These are phyloP conservation scores for Dromococcyx pavoninus DNA, from an alignment of 2,797 vertebrate genomes.

Conservation along the genomic window DNA sequence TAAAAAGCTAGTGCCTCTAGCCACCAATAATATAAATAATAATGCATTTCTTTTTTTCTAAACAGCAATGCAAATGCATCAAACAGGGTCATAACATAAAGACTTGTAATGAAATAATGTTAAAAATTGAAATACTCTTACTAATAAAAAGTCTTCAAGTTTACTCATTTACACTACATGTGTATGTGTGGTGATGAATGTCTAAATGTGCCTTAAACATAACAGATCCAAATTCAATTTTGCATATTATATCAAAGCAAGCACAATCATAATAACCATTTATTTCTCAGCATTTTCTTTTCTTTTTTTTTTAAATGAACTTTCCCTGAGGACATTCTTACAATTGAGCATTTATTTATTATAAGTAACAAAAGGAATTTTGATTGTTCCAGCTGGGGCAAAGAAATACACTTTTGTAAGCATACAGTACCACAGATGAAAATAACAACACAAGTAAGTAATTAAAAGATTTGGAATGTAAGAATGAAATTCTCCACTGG, in stretches of 20 bases:
- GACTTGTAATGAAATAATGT: constrained; percentile 62
- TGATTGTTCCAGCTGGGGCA: constrained; percentile 66
- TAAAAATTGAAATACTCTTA: constrained; percentile 64
- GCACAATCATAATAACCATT: constrained; percentile 67
- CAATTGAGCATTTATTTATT: constrained; percentile 76
- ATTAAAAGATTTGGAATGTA: constrained; percentile 32
- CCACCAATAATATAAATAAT: background rate
- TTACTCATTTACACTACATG: constrained; percentile 32
- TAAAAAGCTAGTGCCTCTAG: background rate
- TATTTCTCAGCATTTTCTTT: constrained; percentile 69
- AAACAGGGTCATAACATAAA: constrained; percentile 33
- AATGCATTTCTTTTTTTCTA: background rate
- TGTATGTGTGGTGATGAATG: background rate
- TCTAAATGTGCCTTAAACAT: constrained; percentile 18
- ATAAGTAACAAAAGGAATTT: constrained; percentile 68
- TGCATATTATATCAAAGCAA: constrained; percentile 75
- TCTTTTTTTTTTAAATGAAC: constrained; percentile 64
- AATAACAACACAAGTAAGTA: constrained; percentile 17
- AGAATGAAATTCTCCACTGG: background rate
- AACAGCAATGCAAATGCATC: constrained; percentile 12
- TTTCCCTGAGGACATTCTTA: constrained; percentile 70
- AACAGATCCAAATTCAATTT: constrained; percentile 70
- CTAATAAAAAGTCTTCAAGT: constrained; percentile 66
- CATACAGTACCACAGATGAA: constrained; percentile 30
- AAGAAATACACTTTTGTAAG: constrained; percentile 61